Evolutionary conservation across 2,113 vertebrate genomes (phyloP).

Genomic region (Chrysemys picta): DNA sequence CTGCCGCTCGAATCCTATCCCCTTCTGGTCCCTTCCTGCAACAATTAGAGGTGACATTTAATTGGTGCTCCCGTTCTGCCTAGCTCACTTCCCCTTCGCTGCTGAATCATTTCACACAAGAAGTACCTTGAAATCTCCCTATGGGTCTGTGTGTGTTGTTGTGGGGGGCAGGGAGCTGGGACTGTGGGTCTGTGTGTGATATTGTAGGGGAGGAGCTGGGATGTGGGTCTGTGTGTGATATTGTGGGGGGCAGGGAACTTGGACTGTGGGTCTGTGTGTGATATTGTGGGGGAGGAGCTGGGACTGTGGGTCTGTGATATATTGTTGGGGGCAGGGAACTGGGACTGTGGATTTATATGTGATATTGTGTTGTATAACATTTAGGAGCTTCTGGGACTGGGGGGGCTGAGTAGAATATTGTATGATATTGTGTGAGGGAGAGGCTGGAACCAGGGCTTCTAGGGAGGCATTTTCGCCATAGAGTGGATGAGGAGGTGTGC

Average conservation of each 20-base stretch:
- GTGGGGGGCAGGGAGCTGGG: too few species aligned
- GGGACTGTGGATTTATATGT: not conserved
- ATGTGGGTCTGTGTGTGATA: too few species aligned
- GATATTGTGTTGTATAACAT: not conserved
- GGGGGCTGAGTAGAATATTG: not conserved
- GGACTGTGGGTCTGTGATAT: not conserved
- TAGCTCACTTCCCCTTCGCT: not conserved
- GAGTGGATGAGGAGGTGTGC: not conserved
- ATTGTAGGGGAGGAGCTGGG: too few species aligned
- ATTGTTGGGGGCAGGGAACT: not conserved
- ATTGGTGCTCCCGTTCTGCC: too few species aligned
- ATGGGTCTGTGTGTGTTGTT: too few species aligned
- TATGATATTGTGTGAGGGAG: not conserved
- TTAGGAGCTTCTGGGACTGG: not conserved
- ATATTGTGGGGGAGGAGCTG: too few species aligned
- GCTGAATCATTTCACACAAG: not conserved
- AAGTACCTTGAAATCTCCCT: not conserved
- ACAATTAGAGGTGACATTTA: too few species aligned
- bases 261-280: too few species aligned
- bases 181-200: too few species aligned
- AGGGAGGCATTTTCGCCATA: not conserved
- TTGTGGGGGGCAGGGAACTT: too few species aligned
- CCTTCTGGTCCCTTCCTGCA: too few species aligned
- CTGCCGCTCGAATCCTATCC: too few species aligned
- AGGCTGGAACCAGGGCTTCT: not conserved